Evolutionary conservation across 2,113 vertebrate species (phyloP).

Genomic region (Pseudopipra pipra): DNA sequence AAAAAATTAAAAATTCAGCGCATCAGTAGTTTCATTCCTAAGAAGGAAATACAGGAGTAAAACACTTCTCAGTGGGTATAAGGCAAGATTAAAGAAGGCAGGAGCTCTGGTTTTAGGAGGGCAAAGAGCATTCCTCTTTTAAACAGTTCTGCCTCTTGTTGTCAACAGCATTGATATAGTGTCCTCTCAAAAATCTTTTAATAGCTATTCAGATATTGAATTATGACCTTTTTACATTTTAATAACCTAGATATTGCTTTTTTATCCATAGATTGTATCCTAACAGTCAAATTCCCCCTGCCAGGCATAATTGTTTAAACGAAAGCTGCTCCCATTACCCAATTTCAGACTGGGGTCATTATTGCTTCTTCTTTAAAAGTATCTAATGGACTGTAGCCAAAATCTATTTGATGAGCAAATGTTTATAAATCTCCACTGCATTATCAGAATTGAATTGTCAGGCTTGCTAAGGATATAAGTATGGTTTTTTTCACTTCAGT

Average conservation of each 20-base stretch:
- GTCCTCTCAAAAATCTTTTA: slow-evolving; percentile 15
- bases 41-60: neutral
- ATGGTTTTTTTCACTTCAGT: accelerated
- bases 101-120: neutral
- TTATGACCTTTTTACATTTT: slow-evolving; percentile 42
- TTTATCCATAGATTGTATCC: slow-evolving; percentile 60
- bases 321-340: slow-evolving; percentile 29
- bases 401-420: neutral
- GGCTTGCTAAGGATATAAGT: neutral
- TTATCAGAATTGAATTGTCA: slow-evolving; percentile 7
- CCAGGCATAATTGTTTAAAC: slow-evolving; percentile 20
- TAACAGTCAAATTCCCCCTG: slow-evolving; percentile 24
- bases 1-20: neutral
- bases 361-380: neutral
- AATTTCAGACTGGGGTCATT: slow-evolving; percentile 23
- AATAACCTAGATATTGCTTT: slow-evolving; percentile 67
- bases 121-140: neutral
- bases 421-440: neutral
- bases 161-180: neutral
- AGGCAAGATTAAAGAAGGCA: neutral
- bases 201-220: slow-evolving; percentile 55
- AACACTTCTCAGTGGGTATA: neutral
- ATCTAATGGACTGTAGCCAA: neutral
- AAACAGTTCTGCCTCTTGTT: neutral
- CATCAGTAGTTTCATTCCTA: neutral